A percentile compares a stretch with the other conserved stretches of the same genome.
These are phyloP conservation scores for Sardina pilchardus DNA, from an alignment of 2,113 vertebrate species.

Conservation along the genomic window DNA sequence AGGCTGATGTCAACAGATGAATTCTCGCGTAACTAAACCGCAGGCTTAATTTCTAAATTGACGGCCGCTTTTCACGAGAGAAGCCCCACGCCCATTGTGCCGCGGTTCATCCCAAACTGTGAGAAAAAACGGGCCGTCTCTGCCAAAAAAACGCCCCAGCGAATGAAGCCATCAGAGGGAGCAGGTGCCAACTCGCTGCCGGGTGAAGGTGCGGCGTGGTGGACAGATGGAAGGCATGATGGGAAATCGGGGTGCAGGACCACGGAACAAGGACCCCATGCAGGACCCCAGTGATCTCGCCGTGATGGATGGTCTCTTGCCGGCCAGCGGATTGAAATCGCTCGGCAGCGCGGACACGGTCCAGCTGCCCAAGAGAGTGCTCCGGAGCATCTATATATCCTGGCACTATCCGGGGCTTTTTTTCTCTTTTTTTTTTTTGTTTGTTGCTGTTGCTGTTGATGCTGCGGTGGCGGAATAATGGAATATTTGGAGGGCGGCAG, in stretches of 20 bases:
- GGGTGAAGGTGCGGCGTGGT: conserved; percentile 41
- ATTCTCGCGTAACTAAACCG: background rate
- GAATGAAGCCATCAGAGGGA: conserved; percentile 50
- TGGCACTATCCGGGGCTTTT: too few species aligned
- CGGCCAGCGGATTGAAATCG: conserved; percentile 13
- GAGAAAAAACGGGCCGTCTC: background rate
- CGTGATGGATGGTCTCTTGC: conserved; percentile 65
- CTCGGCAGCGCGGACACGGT: conserved; percentile 28
- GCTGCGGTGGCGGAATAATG: background rate
- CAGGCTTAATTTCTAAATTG: background rate
- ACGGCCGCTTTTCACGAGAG: background rate
- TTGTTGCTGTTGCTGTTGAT: background rate
- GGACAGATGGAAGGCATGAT: conserved; percentile 49
- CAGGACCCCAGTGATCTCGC: conserved; percentile 60
- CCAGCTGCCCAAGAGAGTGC: conserved; percentile 43
- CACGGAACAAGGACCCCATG: conserved; percentile 57
- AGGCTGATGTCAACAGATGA: background rate
- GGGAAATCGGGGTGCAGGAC: conserved; percentile 58
- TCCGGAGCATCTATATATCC: background rate
- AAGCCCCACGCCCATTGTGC: background rate
- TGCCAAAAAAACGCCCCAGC: conserved; percentile 21
- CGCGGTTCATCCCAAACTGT: conserved; percentile 17
- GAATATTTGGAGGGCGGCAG: background rate
- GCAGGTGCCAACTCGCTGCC: conserved; percentile 53
- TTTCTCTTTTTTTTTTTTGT: background rate